Evolutionary conservation across 2,797 vertebrate genomes (phyloP), one percentile per base, ranked within the genome.

Genomic region (Protosalanx chinensis): DNA sequence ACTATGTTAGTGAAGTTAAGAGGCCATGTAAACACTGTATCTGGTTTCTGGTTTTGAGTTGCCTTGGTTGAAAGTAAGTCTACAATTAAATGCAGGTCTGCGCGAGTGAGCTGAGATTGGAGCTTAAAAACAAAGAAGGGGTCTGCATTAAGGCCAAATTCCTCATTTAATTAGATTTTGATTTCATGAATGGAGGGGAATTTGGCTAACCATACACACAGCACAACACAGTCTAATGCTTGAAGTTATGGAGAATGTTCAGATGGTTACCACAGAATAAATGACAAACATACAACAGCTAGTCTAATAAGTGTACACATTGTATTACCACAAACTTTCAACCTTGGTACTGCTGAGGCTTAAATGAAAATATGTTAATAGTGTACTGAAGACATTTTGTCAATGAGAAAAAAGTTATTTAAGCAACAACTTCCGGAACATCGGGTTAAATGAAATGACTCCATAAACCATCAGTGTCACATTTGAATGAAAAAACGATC

Each of bases 101-200:
- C 51, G 73, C 61, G 65, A 72, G 32, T 64, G 67, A 75, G 56
- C 74, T 74, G 71, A 67, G 73, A 70, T 78, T 76, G 70, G 27
- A 80, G 80, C 75, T 76, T 68, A 76, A 62, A 78, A 72, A 70
- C 58, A 60, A 74, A 58, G 51, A 53, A 16, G 16, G 6, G 64
- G 20, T 64, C 15, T 51, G 67, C 60, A 67, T 56, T 69, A 68
- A 56, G 70, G 46, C 35, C 0, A 33, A 71, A 67, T 75, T 68
- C 71, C 56, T 70, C 32, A 76, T 76, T 72, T 79, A 72, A 79
- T 77, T 73, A 3, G 23, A 67, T 66, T 73, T 79, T 76, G 64
- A 73, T 81, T 64, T 78, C 68, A 79, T 49, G 74, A 77, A 64
- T 46, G 60, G 3, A 33, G 16, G n/a, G 65, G 59, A 62, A 68